Percentiles rank a stretch among this genome's conserved stretches.
Evolutionary conservation across 2,797 vertebrate genomes (phyloP).

Genomic region (Sibirionetta formosa): DNA sequence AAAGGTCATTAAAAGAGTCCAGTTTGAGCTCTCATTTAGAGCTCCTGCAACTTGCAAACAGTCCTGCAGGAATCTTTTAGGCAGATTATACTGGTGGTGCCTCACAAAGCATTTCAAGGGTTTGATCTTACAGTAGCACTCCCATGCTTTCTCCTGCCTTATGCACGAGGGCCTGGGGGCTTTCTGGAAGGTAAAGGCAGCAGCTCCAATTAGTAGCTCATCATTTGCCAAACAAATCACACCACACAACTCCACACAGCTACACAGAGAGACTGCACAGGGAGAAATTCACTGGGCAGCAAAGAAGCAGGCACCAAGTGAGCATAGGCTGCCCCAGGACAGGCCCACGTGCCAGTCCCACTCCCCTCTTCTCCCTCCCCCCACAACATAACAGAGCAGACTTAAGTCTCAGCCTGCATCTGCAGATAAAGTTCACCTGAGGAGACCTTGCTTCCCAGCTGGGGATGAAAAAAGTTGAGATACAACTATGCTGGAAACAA

Average conservation of each 20-base stretch:
- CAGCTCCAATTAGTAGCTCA: background rate
- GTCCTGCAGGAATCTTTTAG: background rate
- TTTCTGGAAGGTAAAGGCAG: background rate
- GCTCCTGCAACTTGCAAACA: fast-evolving
- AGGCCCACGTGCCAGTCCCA: background rate
- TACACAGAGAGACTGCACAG: too few species aligned
- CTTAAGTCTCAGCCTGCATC: fast-evolving
- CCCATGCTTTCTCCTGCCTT: background rate
- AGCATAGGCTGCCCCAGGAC: background rate
- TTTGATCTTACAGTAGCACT: fast-evolving
- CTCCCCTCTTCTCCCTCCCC: background rate
- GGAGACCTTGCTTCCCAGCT: background rate
- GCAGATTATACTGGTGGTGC: fast-evolving
- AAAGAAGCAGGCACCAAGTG: background rate
- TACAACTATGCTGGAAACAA: background rate
- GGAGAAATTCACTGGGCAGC: fast-evolving
- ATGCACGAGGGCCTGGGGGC: fast-evolving
- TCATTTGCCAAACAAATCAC: background rate
- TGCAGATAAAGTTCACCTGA: background rate
- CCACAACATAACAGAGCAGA: fast-evolving
- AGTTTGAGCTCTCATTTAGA: background rate
- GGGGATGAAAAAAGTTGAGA: background rate
- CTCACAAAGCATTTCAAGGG: background rate
- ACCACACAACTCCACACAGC: fast-evolving
- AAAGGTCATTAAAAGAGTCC: background rate